Evolutionary conservation across 2,797 vertebrate genomes (phyloP).

Genomic region (Emydoidea blandingii): DNA sequence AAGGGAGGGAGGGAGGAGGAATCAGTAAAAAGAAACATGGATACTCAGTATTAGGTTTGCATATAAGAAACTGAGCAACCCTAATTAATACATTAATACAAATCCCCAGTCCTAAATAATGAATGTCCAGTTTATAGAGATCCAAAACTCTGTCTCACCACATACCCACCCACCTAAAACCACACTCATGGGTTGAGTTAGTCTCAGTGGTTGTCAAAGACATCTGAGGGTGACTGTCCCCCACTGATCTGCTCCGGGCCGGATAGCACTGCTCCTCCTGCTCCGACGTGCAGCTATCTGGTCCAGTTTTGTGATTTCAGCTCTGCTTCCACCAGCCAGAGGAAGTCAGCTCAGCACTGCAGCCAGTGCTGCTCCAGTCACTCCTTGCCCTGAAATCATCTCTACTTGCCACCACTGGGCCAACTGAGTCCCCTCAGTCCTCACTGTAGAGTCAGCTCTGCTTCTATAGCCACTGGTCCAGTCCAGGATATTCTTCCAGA

Average conservation of each 20-base stretch:
- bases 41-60: background rate
- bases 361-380: no score
- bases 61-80: background rate
- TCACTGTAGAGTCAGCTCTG: background rate
- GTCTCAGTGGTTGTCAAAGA: fast-evolving
- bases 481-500: background rate
- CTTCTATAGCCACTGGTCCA: background rate
- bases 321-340: background rate
- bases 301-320: background rate
- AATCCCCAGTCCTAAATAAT: background rate
- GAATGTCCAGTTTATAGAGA: background rate
- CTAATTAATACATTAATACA: background rate
- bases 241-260: background rate
- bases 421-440: background rate
- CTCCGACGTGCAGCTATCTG: background rate
- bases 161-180: background rate
- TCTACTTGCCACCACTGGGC: no score
- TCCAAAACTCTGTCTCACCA: background rate
- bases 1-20: background rate
- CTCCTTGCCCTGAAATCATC: no score
- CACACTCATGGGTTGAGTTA: background rate
- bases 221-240: background rate
- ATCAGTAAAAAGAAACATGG: background rate
- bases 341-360: no score
- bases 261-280: background rate